Base-by-base conservation (phyloP, 2,888 invertebrate genomes). In the Polyommatus iphigenia region DNA sequence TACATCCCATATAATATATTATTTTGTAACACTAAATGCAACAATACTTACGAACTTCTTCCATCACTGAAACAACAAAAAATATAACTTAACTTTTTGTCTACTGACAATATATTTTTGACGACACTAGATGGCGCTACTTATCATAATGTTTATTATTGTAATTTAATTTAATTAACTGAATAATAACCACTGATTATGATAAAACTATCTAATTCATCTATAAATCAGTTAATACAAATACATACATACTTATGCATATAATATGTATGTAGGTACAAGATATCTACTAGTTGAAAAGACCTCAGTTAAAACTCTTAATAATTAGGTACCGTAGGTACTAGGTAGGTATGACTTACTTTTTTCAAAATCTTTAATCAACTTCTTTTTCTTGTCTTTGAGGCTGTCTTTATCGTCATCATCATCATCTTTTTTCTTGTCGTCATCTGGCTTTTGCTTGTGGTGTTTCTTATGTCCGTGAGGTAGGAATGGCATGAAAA, bases 11-110 rank as follows among this genome's bases (percentile, higher is more conserved):
- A n/a, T n/a, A n/a, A n/a, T n/a, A n/a, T n/a, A n/a, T n/a, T n/a
- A n/a, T n/a, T n/a, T n/a, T n/a, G n/a, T n/a, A n/a, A 24, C 24
- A 24, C 24, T 24, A 24, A 24, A 24, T 6, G 13, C 8, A 41
- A 18, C n/a, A 13, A 15, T 81, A 85, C 86, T 86, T 81, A 86
- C 85, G 67, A 32, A 83, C 71, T 18, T 82, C 79, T 59, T 80
- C 79, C 3, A 85, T 72, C 20, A 80, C 86, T 86, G 84, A 76
- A 86, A 86, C 78, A 80, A 81, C n/a, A n/a, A n/a, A 79, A 78
- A 80, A 77, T 62, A 57, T 1, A 18, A 54, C 15, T 18, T 10
- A 15, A 32, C 54, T 18, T 54, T n/a, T 20, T 15, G 20, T 59
- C 7, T 1, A 59, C 6, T 6, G 32, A 32, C 32, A 32, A 32